A percentile compares a stretch with the other conserved stretches of the same genome.
Evolutionary conservation across 2,113 vertebrate genomes (phyloP).

Genomic region (Cyrtonyx montezumae): DNA sequence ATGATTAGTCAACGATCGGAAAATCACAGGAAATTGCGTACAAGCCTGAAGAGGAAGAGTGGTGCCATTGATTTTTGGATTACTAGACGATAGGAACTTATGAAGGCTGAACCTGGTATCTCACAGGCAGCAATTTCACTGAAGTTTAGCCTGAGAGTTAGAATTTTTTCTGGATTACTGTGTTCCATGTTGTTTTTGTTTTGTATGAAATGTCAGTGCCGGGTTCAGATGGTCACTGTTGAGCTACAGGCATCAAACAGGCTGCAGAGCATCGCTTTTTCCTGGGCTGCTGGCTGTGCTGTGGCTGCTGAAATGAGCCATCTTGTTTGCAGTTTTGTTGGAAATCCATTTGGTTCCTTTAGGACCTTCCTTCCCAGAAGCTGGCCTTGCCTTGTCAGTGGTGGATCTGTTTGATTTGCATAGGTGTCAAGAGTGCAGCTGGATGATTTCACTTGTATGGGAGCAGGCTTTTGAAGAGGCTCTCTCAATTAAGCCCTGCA

Average conservation of each 20-base stretch:
- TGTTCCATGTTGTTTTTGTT: background rate
- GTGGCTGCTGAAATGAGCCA: fast-evolving
- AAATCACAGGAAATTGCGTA: background rate
- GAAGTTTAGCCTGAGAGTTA: background rate
- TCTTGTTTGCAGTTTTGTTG: background rate
- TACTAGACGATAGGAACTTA: background rate
- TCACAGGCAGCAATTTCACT: background rate
- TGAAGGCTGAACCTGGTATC: background rate
- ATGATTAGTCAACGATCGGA: background rate
- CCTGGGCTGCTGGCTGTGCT: background rate
- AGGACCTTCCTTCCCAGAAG: background rate
- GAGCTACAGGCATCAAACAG: background rate
- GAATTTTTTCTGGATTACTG: background rate
- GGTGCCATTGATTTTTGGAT: background rate
- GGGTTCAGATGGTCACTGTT: background rate
- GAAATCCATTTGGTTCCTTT: background rate
- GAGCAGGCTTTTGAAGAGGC: background rate
- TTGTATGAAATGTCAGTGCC: background rate
- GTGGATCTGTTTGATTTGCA: background rate
- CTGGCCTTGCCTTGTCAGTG: background rate
- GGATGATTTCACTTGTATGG: background rate
- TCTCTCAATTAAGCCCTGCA: fast-evolving
- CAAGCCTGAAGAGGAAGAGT: background rate
- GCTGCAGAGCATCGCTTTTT: background rate
- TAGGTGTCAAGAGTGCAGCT: background rate